Percentiles rank a stretch among this genome's conserved stretches.
These are phyloP conservation scores for Onchidella celtica DNA, from an alignment of 2,888 invertebrate genomes.

Conservation along the genomic window DNA sequence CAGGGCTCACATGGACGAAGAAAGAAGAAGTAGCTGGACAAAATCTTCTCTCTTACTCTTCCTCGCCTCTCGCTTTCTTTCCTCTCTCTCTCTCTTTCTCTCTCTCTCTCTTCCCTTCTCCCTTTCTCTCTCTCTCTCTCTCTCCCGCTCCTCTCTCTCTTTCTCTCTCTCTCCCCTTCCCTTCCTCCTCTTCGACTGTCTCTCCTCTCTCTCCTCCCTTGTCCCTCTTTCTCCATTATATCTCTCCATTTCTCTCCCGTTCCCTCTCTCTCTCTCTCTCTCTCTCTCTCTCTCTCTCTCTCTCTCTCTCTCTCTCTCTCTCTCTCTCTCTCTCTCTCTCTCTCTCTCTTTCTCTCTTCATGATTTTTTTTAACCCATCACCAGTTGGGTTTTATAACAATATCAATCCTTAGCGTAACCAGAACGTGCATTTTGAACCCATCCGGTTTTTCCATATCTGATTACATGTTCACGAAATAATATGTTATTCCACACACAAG, in stretches of 20 bases:
- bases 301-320: neutral
- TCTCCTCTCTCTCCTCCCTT: neutral
- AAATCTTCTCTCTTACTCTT: too few relatives aligned
- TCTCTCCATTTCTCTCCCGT: neutral
- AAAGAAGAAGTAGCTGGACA: too few relatives aligned
- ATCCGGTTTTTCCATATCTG: too few relatives aligned
- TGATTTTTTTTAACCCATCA: neutral
- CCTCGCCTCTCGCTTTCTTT: too few relatives aligned
- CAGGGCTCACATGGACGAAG: too few relatives aligned
- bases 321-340: neutral
- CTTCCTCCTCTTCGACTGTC: too few relatives aligned
- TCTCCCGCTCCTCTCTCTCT: neutral
- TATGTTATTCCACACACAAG: too few relatives aligned
- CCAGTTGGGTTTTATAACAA: too few relatives aligned
- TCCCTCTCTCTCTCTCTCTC: constrained; percentile 3
- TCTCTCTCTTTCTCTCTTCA: neutral
- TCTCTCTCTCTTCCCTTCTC: neutral
- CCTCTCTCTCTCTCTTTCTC: too few relatives aligned
- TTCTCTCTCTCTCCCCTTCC: neutral
- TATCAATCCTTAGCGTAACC: too few relatives aligned
- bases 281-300: neutral
- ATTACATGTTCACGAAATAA: too few relatives aligned
- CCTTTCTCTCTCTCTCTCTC: neutral
- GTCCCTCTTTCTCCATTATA: neutral
- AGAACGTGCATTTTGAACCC: too few relatives aligned